phyloP scores from a whole-genome alignment of 2,113 vertebrate genomes.

The Peromyscus californicus region DNA sequence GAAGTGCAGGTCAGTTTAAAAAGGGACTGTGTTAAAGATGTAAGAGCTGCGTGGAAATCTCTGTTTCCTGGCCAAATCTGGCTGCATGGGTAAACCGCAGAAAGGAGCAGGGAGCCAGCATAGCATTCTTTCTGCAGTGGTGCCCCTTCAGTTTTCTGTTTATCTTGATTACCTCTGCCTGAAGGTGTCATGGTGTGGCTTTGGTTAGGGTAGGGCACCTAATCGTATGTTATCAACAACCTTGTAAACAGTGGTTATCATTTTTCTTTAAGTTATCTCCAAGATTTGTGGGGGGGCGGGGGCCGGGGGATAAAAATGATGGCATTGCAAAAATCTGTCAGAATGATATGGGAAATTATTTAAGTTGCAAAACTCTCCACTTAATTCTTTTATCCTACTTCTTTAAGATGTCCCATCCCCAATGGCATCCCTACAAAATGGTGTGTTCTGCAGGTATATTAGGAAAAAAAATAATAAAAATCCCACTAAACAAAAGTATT shows the following conservation, averaged over 20 bases:
- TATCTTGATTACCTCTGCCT: constrained; percentile 66
- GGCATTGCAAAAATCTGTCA: background rate
- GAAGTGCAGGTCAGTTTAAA: background rate
- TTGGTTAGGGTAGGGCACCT: constrained; percentile 64
- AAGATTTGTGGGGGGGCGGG: background rate
- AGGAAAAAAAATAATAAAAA: background rate
- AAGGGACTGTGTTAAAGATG: background rate
- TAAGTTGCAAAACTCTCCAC: background rate
- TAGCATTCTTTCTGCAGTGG: constrained; percentile 1
- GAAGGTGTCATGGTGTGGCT: constrained; percentile 46
- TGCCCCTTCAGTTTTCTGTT: constrained; percentile 57
- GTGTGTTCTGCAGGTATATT: background rate
- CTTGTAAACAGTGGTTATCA: constrained; percentile 68
- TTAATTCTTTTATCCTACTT: background rate
- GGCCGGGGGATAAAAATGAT: background rate
- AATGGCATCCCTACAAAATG: background rate
- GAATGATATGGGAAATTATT: background rate
- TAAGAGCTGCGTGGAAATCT: background rate
- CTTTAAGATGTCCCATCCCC: background rate
- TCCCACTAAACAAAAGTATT: background rate
- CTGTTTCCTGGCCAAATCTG: background rate
- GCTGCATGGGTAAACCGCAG: background rate
- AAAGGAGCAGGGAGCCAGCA: background rate
- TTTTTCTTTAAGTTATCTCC: background rate
- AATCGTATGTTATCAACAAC: constrained; percentile 61